Evolutionary conservation across 1,140 invertebrate species (phyloP), one percentile per base, ranked within the genome.

Genomic region (Ooceraea biroi): DNA sequence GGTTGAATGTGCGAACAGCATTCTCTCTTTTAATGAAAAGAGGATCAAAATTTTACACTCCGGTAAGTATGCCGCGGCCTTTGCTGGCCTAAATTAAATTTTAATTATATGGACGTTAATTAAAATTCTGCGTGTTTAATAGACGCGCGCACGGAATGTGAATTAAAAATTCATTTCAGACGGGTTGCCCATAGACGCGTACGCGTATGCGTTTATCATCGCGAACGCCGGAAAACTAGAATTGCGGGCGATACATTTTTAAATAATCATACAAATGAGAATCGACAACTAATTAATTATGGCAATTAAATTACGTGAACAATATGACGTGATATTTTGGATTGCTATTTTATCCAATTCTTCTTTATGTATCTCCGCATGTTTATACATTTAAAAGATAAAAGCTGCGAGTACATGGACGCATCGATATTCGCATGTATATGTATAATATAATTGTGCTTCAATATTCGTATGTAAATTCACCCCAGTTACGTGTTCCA

Each of bases 81-180:
- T 63, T 66, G 60, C 27, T 77, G 61, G 46, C 65, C 65, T 80
- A 80, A 80, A 80, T 80, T 80, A 80, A 80, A 80, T 80, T 80
- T 80, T 80, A 80, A 80, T 80, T 80, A 80, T 80, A 58, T 71
- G 65, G n/a, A 30, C 68, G 76, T 80, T 80, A 80, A 80, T 80
- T 69, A 80, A 80, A 80, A 80, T 80, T 80, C 76, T 69, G 76
- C 65, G 50, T 80, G 52, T 80, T 80, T 80, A 80, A 80, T 80
- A 80, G 76, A 80, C 41, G 68, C 65, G n/a, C 36, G 65, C 52
- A 17, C 30, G 63, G 50, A 78, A 78, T 80, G 65, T 25, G 65
- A 80, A 80, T 80, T 80, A 80, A 80, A 80, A 80, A 80, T 71
- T 80, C 66, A 78, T 69, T 69, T 71, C 30, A 71, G 17, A 57